These are phyloP conservation scores for Pandemis cinnamomeana DNA, from an alignment of 2,888 invertebrate species.

Conservation along the genomic window DNA sequence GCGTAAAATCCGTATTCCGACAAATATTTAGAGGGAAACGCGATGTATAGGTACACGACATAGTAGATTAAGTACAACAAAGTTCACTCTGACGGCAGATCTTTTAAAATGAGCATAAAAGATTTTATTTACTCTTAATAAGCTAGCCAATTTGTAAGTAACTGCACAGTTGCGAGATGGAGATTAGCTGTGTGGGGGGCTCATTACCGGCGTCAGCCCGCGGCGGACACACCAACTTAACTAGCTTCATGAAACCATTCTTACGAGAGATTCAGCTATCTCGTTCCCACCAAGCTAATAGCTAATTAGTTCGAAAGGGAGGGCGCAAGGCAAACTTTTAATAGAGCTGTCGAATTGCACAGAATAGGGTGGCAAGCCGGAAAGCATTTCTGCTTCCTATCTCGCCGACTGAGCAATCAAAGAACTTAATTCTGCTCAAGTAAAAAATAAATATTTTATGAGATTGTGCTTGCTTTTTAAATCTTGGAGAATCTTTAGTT, in stretches of 20 bases:
- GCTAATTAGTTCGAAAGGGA: constrained; percentile 9
- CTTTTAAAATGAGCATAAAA: constrained; percentile 13
- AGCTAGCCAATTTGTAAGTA: constrained; percentile 39
- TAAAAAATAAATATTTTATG: constrained; percentile 18
- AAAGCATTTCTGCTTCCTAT: constrained; percentile 28
- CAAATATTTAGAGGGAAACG: background rate
- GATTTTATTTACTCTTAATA: constrained; percentile 31
- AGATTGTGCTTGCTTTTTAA: background rate
- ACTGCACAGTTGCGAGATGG: constrained; percentile 32
- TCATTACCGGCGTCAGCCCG: constrained; percentile 35
- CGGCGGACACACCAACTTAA: constrained; percentile 11
- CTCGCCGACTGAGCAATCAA: constrained; percentile 37
- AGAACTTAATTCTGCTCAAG: constrained; percentile 30
- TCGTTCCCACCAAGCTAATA: background rate
- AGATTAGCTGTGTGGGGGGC: constrained; percentile 39
- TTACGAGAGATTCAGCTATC: background rate
- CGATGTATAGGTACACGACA: background rate
- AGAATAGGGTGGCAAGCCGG: constrained; percentile 23
- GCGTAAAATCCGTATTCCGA: background rate
- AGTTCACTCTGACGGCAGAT: background rate
- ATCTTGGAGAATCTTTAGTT: background rate
- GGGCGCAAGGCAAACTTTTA: background rate
- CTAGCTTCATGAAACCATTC: background rate
- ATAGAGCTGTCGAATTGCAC: background rate
- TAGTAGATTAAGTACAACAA: background rate